A percentile compares a stretch with the other conserved stretches of the same genome.
These are phyloP conservation scores for Scatophagus argus DNA, from an alignment of 2,113 vertebrate species.

Conservation along the genomic window DNA sequence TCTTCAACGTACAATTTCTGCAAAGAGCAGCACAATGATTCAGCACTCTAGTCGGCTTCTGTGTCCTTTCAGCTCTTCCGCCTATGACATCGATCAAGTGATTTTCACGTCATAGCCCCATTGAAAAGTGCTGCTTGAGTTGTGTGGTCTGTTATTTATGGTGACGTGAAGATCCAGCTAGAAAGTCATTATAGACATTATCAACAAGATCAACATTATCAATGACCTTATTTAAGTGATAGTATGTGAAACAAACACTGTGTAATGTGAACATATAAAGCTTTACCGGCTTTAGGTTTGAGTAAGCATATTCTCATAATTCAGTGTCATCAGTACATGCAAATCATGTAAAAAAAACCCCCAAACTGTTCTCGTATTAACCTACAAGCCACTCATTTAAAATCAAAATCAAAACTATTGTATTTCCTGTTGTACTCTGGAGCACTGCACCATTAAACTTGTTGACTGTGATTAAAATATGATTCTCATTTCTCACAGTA, in stretches of 20 bases:
- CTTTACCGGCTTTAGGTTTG: not conserved
- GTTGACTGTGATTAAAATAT: not conserved
- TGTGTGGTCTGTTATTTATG: not conserved
- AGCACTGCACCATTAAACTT: not conserved
- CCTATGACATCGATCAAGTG: not conserved
- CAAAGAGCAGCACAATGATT: fast-evolving
- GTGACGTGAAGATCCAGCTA: not conserved
- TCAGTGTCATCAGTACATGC: not conserved
- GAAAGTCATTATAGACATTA: not conserved
- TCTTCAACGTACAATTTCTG: not conserved
- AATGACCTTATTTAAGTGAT: not conserved
- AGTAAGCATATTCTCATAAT: not conserved
- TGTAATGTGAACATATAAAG: not conserved
- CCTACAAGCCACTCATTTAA: not conserved
- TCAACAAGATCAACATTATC: not conserved
- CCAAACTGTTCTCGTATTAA: too few relatives aligned
- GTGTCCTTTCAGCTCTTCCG: not conserved
- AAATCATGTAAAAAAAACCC: not conserved
- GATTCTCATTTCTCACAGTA: not conserved
- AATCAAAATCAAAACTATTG: not conserved
- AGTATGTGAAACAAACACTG: not conserved
- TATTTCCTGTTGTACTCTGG: too few relatives aligned
- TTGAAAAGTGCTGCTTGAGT: not conserved
- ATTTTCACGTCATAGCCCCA: not conserved
- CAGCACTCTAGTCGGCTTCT: not conserved